phyloP scores from a whole-genome alignment of 2,888 invertebrate genomes.

The Drosophila affinis region DNA sequence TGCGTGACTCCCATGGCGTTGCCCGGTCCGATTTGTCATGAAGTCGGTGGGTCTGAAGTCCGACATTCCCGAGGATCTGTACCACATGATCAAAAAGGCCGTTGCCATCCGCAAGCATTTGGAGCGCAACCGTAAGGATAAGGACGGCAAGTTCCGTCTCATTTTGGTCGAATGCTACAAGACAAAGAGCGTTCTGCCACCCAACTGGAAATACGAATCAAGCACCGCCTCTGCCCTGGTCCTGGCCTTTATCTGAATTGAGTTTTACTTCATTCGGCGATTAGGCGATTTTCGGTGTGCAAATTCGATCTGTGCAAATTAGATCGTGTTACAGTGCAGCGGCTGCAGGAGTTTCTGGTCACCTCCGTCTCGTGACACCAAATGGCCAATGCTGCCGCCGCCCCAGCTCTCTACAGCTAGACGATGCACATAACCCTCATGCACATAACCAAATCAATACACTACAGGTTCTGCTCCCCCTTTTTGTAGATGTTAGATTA shows the following conservation, averaged over 20 bases:
- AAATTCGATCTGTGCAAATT: conserved; percentile 95
- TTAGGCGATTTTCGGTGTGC: conserved; percentile 7
- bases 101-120: conserved; percentile 99
- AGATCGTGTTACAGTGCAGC: conserved; percentile 91
- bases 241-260: conserved; percentile 82
- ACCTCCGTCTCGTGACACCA: conserved; percentile 85
- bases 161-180: conserved; percentile 99
- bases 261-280: conserved; percentile 23
- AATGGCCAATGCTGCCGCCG: conserved; percentile 53
- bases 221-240: conserved; percentile 99
- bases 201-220: conserved; percentile 99
- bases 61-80: conserved; percentile 98
- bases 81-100: conserved; percentile 99
- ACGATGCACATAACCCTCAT: conserved; percentile 62
- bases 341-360: conserved; percentile 89
- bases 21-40: too few species aligned
- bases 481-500: neutral
- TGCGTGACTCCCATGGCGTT: too few species aligned
- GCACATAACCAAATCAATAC: conserved; percentile 72
- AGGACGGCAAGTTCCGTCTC: conserved; percentile 99
- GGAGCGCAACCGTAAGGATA: conserved; percentile 98
- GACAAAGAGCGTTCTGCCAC: conserved; percentile 96
- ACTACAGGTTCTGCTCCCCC: neutral
- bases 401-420: conserved; percentile 61
- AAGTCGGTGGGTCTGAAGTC: conserved; percentile 96